Evolutionary conservation across 2,888 invertebrate genomes (phyloP), one percentile per base, ranked within the genome.

Genomic region (Salticus scenicus): DNA sequence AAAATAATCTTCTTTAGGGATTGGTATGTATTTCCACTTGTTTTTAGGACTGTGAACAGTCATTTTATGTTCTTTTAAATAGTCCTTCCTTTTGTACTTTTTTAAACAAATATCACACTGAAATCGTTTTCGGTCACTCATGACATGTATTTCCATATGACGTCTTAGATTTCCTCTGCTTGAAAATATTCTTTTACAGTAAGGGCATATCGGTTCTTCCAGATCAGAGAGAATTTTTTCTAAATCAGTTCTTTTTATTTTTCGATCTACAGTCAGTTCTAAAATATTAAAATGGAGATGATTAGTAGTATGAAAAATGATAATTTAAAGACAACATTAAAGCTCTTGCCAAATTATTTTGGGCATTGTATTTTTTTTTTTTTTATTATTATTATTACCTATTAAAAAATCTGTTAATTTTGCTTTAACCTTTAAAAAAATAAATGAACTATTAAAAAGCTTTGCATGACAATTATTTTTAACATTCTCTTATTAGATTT

Each of bases 41-140:
- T 85, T 79, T n/a, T 74, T 79, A 0, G 74, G 74, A 30, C 84
- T 85, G 41, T 85, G 84, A 2, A 85, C 84, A 10, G 84, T 85
- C 84, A 85, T 85, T 30, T 87, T 87, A 31, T 87, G 87, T 17
- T 87, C 87, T 33, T 82, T 87, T 20, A 87, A 42, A 37, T 87
- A 87, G 66, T 87, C 87, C 31, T 87, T 87, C 30, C 87, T 73
- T 27, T 81, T 82, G 37, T 87, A 87, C 28, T 87, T 87, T 42
- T 82, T 87, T 10, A 82, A 57, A 17, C 87, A 87, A 41, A 87
- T 87, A 51, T 87, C 87, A 67, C 87, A 87, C 63, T 77, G 57
- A 27, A 82, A 87, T 63, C 82, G 28, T 47, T 82, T 83, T 31
- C 87, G 82, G 20, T 82, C 77, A 42, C 73, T 78, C 78, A 82